Evolutionary conservation across 2,113 vertebrate species (phyloP).

Genomic region (Paradoxurus hermaphroditus): DNA sequence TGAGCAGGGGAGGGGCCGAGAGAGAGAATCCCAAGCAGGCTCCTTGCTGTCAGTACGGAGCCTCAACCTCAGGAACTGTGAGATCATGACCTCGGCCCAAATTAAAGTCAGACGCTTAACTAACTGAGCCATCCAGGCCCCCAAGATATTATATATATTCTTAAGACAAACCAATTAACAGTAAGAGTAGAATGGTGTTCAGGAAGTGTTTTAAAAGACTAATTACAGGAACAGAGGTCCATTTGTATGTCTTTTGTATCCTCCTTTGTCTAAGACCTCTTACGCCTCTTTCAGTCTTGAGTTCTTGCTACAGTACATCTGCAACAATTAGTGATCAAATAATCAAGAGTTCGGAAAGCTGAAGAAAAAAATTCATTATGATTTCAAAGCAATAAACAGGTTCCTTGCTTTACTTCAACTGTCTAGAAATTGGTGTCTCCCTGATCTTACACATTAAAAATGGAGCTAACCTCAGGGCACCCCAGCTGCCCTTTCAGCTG

Average conservation of each 20-base stretch:
- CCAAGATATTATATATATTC: background rate
- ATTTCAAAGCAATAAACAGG: background rate
- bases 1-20: no score
- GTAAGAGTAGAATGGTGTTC: background rate
- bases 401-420: background rate
- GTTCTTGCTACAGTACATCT: background rate
- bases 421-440: constrained; percentile 7
- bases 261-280: background rate
- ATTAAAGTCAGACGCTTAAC: no score
- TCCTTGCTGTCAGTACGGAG: no score
- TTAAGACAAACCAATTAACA: background rate
- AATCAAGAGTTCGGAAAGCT: background rate
- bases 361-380: background rate
- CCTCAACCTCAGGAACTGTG: no score
- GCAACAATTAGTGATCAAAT: background rate
- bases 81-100: no score
- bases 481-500: no score
- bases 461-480: background rate
- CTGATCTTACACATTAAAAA: constrained; percentile 39
- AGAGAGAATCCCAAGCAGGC: no score
- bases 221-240: background rate
- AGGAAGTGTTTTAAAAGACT: background rate
- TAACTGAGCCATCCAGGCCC: no score
- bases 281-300: background rate
- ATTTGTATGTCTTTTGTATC: background rate